Conservation (phyloP, 2,113 vertebrate species). For the Crocuta crocuta region DNA sequence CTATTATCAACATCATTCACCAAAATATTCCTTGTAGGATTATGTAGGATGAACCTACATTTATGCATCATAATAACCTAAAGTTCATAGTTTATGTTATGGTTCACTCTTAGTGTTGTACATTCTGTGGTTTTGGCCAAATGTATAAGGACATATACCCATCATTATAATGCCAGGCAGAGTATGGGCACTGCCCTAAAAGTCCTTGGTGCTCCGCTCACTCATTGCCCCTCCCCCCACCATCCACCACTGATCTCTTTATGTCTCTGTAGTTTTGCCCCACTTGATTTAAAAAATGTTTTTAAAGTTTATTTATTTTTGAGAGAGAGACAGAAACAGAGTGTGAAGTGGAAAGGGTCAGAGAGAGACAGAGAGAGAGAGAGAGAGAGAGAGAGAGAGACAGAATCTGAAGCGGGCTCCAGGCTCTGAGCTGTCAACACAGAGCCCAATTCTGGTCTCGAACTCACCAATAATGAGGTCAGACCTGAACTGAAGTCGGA, state of each 20-base stretch:
- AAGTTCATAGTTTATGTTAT: background rate
- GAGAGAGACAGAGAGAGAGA: too few species aligned
- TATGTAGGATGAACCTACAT: background rate
- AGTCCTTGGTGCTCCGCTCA: background rate
- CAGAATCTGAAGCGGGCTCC: too few species aligned
- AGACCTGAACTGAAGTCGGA: too few species aligned
- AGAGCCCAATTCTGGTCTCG: too few species aligned
- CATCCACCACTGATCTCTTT: background rate
- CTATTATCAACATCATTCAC: background rate
- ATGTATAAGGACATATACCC: background rate
- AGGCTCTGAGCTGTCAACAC: too few species aligned
- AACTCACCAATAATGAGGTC: too few species aligned
- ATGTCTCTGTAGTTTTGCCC: background rate
- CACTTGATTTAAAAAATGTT: background rate
- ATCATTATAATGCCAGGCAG: background rate
- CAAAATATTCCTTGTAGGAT: background rate
- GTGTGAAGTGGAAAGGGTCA: too few species aligned
- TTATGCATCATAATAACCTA: background rate
- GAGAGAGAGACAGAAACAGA: too few species aligned
- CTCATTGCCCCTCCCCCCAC: background rate
- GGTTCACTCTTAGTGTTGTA: background rate
- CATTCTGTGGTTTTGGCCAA: background rate
- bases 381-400: too few species aligned
- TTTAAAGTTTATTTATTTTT: too few species aligned
- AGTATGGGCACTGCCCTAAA: background rate